Evolutionary conservation across 2,113 vertebrate genomes (phyloP).

Genomic region (Leucoraja erinaceus): DNA sequence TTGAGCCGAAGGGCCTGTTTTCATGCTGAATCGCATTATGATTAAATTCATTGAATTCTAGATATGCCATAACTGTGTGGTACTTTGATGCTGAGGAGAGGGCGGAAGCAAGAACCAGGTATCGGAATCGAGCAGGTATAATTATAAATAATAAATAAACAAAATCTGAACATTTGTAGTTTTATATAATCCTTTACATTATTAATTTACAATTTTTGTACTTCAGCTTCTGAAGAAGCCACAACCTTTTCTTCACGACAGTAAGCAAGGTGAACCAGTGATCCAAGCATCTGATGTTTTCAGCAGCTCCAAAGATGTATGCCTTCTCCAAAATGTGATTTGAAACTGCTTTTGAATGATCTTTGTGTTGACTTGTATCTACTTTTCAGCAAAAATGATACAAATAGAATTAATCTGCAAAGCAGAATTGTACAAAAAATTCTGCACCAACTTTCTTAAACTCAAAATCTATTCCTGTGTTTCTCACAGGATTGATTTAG

Average conservation of each 20-base stretch:
- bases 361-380: not conserved
- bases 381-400: not conserved
- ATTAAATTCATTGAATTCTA: conserved; percentile 49
- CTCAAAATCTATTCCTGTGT: not conserved
- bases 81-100: conserved; percentile 92
- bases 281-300: not conserved
- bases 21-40: too few relatives aligned
- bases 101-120: conserved; percentile 87
- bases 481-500: not conserved
- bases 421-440: conserved; percentile 20
- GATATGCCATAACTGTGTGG: conserved; percentile 94
- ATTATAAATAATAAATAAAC: not conserved
- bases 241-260: conserved; percentile 5
- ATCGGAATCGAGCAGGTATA: conserved; percentile 73
- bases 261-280: not conserved
- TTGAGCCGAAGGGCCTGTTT: too few relatives aligned
- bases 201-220: not conserved
- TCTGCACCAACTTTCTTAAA: not conserved
- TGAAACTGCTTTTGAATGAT: not conserved
- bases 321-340: not conserved
- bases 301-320: conserved; percentile 22
- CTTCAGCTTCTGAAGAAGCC: conserved; percentile 19
- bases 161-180: not conserved
- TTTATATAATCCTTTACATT: not conserved
- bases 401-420: conserved; percentile 27